Conservation (phyloP, 1,140 invertebrate species). For the Polypedilum vanderplanki region DNA sequence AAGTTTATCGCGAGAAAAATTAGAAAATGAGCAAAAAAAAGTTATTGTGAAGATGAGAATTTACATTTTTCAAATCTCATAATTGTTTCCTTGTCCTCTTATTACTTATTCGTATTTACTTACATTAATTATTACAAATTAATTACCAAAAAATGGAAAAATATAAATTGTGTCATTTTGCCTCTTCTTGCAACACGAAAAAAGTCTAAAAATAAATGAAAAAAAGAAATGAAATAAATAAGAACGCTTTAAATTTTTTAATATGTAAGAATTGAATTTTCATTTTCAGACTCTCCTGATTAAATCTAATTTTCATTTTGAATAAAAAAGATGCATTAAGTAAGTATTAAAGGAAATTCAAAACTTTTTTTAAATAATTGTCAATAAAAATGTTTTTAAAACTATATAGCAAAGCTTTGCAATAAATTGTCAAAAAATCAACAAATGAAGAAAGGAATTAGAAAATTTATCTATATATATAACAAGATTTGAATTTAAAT, state of each 20-base stretch:
- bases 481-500: too few species aligned
- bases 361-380: too few species aligned
- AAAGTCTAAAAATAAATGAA: not conserved
- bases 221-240: not conserved
- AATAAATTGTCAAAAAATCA: too few species aligned
- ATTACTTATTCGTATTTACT: not conserved
- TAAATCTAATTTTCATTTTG: too few species aligned
- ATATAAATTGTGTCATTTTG: not conserved
- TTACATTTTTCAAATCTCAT: conserved; percentile 14
- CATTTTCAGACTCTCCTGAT: too few species aligned
- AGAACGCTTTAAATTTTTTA: not conserved
- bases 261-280: not conserved
- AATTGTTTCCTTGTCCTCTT: conserved; percentile 17
- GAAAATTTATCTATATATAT: too few species aligned
- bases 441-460: too few species aligned
- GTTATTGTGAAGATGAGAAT: not conserved
- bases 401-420: too few species aligned
- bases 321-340: not conserved
- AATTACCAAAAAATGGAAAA: not conserved
- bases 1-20: not conserved
- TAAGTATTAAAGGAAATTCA: too few species aligned
- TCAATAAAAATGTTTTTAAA: too few species aligned
- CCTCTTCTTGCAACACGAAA: conserved; percentile 8
- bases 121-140: not conserved
- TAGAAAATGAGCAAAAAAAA: not conserved